Evolutionary conservation across 2,797 vertebrate genomes (phyloP), one percentile per base, ranked within the genome.

Genomic region (Rhynchotus rufescens): DNA sequence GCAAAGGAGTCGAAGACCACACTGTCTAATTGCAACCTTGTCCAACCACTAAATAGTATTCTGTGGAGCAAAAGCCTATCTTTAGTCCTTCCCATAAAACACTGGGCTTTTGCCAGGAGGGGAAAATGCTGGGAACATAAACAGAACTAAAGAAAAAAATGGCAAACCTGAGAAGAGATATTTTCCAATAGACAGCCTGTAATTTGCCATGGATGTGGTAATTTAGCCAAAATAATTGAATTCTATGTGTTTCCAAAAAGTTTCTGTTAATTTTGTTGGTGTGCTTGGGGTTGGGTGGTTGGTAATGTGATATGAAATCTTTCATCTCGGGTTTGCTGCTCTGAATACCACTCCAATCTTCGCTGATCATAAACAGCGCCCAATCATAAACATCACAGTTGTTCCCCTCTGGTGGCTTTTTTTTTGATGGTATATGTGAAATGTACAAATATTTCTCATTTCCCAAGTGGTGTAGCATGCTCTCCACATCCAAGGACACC

Each of bases 171-270:
- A 87, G 82, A 92, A 51, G 91, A 96, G 93, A 94, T 89, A 93
- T 94, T 96, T 97, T 95, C 89, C 96, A 95, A 91, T 73, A 92
- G 91, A 56, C 67, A 96, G 66, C 44, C 93, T 97, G 72, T 96
- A 97, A 97, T 96, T 96, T 96, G 81, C 95, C 42, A 64, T 94
- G 91, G 85, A 94, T 96, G 72, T 82, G 92, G 95, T 81, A 92
- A 91, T 94, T 95, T 87, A 85, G 82, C 66, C 83, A 84, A 95
- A 96, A 90, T 94, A 88, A 94, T 94, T 75, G 80, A 94, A 88
- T 92, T 95, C 88, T 72, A 1, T 77, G 66, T 76, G 57, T 90
- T 93, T 96, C 86, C 81, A 94, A 86, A 68, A 34, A 78, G 54
- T 86, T 90, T 84, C 59, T 93, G 79, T 73, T 94, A 65, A 67